Percentiles rank a stretch among this genome's conserved stretches.
Conservation (phyloP, 2,888 invertebrate genomes). For the Xylota sylvarum region DNA sequence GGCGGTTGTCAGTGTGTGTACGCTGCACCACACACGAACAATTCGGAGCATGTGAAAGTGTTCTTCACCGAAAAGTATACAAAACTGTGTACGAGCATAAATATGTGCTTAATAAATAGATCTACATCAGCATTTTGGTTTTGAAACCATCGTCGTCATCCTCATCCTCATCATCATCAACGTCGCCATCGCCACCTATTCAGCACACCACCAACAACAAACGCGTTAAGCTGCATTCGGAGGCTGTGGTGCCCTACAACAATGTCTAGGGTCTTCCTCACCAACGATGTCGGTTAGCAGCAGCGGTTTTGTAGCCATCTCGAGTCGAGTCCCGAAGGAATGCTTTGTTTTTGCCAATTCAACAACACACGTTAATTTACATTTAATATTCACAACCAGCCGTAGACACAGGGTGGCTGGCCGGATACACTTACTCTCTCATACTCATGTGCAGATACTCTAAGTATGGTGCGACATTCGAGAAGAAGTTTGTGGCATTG, state of each 20-base stretch:
- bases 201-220: constrained; percentile 13
- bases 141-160: constrained; percentile 53
- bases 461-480: constrained; percentile 50
- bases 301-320: constrained; percentile 62
- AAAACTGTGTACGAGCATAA: constrained; percentile 66
- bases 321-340: constrained; percentile 55
- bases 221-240: constrained; percentile 47
- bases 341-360: constrained; percentile 50
- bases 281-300: constrained; percentile 57
- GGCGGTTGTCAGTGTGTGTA: constrained; percentile 24
- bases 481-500: constrained; percentile 70
- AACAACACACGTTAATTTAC: constrained; percentile 64
- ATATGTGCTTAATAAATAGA: constrained; percentile 69
- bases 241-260: constrained; percentile 24
- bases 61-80: constrained; percentile 57
- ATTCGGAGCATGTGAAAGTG: constrained; percentile 47
- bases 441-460: constrained; percentile 20
- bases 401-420: constrained; percentile 33
- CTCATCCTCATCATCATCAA: constrained; percentile 31
- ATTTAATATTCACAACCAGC: constrained; percentile 68
- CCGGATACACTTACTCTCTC: constrained; percentile 41
- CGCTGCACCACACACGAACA: constrained; percentile 27
- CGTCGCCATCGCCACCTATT: constrained; percentile 2
- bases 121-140: constrained; percentile 70
- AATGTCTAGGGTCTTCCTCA: constrained; percentile 44